phyloP scores from a whole-genome alignment of 2,888 invertebrate species.

The Drosophila niveifrons region DNA sequence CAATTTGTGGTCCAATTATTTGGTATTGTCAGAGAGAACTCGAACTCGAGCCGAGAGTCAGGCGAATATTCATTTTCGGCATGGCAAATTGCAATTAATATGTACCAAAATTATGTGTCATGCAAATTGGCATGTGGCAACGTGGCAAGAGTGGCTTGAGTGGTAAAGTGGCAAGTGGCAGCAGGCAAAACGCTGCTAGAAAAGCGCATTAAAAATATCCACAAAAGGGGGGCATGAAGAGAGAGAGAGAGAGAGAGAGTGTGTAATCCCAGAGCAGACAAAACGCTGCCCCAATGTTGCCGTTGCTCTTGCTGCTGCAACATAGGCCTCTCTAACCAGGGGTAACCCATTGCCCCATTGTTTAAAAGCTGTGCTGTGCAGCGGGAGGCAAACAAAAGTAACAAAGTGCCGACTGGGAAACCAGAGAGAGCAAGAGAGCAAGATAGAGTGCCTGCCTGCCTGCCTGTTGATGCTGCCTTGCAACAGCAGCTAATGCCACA shows the following conservation, averaged over 20 bases:
- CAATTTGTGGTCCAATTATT: slow-evolving; percentile 25
- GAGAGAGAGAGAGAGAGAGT: no score
- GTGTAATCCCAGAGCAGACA: slow-evolving; percentile 24
- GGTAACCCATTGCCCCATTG: slow-evolving; percentile 29
- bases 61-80: slow-evolving; percentile 25
- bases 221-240: background rate
- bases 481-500: slow-evolving; percentile 7
- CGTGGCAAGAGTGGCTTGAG: slow-evolving; percentile 2
- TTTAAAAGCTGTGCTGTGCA: slow-evolving; percentile 13
- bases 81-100: slow-evolving; percentile 55
- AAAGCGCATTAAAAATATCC: slow-evolving; percentile 42
- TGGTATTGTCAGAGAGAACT: slow-evolving; percentile 10
- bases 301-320: slow-evolving; percentile 14
- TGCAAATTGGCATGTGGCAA: slow-evolving; percentile 46
- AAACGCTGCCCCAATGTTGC: no score
- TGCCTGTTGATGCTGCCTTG: slow-evolving; percentile 35
- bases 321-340: slow-evolving; percentile 37
- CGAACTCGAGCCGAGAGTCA: no score
- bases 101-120: slow-evolving; percentile 54
- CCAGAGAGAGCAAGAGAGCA: slow-evolving; percentile 5
- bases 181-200: slow-evolving; percentile 21
- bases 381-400: slow-evolving; percentile 46
- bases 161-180: slow-evolving; percentile 39
- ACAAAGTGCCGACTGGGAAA: slow-evolving; percentile 36
- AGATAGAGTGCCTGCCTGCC: no score